Base-by-base conservation (phyloP, 2,113 vertebrate genomes). In the Neolamprologus caudopunctatus region DNA sequence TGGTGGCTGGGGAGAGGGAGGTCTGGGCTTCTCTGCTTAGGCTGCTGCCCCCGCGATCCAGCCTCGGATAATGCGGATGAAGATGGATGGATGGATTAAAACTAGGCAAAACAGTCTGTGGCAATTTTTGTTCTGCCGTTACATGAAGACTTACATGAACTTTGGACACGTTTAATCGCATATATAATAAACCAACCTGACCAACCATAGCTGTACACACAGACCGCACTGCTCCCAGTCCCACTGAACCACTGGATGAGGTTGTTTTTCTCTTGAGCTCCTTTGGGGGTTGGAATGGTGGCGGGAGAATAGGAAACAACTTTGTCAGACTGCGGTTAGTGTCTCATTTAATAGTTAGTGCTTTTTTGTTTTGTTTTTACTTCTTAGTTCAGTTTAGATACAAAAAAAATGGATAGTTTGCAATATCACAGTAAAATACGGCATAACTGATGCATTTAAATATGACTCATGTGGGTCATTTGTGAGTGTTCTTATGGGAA, bases 301-400 rank as follows among this genome's bases (percentile, higher is more conserved):
- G 12, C 1, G 2, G 5, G 0, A 42, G 66, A 42, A 0, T 4
- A 45, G 1, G 1, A 40, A 37, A 42, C n/a, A 42, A 24, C 12
- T 40, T 24, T 71, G n/a, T 71, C 66, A 42, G 13, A 6, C 8
- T 71, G 37, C 5, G 1, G 5, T 73, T 42, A 16, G 21, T 7
- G 37, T 8, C 61, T 66, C 61, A n/a, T 68, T 68, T 24, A 0
- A 14, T 40, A 19, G 58, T 19, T 11, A 6, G 26, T 0, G 5
- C 2, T 17, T 28, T 14, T 57, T 58, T 57, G 63, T 8, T 42
- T 42, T 71, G 1, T 28, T 45, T 73, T 73, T 14, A 45, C 5
- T 45, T 42, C 37, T 16, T 45, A 75, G 9, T 47, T 47, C 24
- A 26, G 6, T 47, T 28, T 28, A 28, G 71, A 14, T 1, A 2